Conservation (phyloP, 30 jellyfish, hydroid and myxozoan genomes). For the Catostylus mosaicus region DNA sequence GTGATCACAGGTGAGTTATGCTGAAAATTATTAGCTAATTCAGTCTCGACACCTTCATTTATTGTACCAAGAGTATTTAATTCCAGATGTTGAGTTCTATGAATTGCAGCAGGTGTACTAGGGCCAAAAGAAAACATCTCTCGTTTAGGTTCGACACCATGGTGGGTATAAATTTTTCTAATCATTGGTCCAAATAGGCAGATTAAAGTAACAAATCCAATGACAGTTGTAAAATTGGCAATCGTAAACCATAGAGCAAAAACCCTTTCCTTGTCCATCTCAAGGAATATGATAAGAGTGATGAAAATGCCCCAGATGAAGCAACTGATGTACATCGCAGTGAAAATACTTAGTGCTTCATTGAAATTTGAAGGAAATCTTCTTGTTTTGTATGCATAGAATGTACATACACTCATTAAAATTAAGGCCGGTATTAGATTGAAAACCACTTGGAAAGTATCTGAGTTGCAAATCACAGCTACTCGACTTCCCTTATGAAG, state of each 20-base stretch:
- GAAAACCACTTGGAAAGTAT: conserved; percentile 1
- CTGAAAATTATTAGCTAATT: too few relatives aligned
- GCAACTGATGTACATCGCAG: conserved; percentile 29
- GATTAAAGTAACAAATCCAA: not conserved
- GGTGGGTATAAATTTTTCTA: not conserved
- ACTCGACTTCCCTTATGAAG: conserved; percentile 44
- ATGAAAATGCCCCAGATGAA: too few relatives aligned
- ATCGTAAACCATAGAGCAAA: conserved; percentile 14
- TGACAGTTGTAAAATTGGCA: conserved; percentile 34
- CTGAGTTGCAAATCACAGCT: conserved; percentile 23
- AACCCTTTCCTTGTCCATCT: conserved; percentile 2
- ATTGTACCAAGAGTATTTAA: too few relatives aligned
- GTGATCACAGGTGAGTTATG: too few relatives aligned
- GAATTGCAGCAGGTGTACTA: too few relatives aligned
- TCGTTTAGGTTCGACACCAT: not conserved
- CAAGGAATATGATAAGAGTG: conserved; percentile 15
- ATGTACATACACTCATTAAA: conserved; percentile 39
- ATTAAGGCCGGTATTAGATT: conserved; percentile 28
- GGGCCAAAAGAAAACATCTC: conserved; percentile 38
- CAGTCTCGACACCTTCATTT: too few relatives aligned
- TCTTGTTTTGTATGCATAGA: conserved; percentile 55
- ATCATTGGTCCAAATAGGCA: conserved; percentile 25
- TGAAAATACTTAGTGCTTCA: conserved; percentile 30
- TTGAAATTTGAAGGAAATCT: too few relatives aligned
- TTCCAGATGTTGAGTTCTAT: too few relatives aligned